Conservation (phyloP, 2,113 vertebrate genomes). For the Microcebus jonahi region DNA sequence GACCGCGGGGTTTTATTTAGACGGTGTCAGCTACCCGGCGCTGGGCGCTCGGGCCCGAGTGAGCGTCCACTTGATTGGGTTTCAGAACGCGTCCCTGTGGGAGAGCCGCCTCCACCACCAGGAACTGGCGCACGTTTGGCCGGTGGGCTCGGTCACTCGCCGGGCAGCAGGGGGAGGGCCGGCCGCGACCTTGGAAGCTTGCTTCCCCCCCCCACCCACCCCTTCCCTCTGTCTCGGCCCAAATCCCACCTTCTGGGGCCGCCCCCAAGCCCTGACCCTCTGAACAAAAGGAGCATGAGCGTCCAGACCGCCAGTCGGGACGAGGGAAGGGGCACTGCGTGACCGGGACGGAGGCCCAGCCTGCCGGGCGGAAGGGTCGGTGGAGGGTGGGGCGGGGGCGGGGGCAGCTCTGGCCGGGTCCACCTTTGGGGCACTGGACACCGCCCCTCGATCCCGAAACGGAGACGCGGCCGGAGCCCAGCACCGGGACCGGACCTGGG, state of each 20-base stretch:
- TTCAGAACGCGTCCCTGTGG: constrained; percentile 61
- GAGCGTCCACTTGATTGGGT: constrained; percentile 66
- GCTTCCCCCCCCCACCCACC: background rate
- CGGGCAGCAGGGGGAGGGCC: background rate
- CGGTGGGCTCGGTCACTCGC: background rate
- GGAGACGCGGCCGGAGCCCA: background rate
- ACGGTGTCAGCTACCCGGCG: constrained; percentile 81
- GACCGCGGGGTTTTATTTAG: constrained; percentile 81
- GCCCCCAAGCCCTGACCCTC: constrained; percentile 73
- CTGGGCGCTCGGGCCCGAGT: constrained; percentile 75
- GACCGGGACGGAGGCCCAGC: background rate
- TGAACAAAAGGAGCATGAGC: constrained; percentile 76
- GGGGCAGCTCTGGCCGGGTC: accelerated
- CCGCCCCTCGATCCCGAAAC: background rate
- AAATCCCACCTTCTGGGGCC: constrained; percentile 74
- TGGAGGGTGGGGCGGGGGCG: background rate
- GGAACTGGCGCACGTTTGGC: background rate
- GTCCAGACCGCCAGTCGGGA: constrained; percentile 76
- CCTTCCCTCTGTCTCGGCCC: background rate
- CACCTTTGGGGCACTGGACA: background rate
- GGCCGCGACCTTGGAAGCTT: background rate
- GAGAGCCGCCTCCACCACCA: constrained; percentile 37
- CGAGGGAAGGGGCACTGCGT: constrained; percentile 75
- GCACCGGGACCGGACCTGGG: background rate
- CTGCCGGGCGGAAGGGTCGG: background rate